Evolutionary conservation across 2,888 invertebrate species (phyloP).

Genomic region (Plagiodera versicolora): DNA sequence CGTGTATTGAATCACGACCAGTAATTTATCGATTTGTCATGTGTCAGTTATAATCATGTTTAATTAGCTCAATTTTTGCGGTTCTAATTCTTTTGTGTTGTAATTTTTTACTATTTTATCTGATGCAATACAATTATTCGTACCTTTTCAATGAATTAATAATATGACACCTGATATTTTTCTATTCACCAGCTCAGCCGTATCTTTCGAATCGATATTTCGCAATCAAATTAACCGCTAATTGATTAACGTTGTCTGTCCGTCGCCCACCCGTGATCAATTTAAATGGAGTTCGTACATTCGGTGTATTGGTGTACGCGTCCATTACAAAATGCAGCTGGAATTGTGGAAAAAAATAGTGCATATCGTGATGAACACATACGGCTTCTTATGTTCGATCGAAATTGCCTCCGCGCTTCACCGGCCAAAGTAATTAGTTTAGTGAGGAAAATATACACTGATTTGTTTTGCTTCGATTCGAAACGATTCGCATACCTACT

Average conservation of each 20-base stretch:
- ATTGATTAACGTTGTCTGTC: background rate
- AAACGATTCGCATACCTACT: background rate
- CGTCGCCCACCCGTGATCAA: background rate
- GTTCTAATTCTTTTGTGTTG: no score
- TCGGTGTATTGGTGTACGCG: background rate
- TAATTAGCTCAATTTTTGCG: no score
- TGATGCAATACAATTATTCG: no score
- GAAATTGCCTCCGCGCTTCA: background rate
- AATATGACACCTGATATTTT: no score
- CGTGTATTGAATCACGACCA: no score
- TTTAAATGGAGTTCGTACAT: background rate
- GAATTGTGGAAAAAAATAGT: background rate
- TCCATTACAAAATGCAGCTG: background rate
- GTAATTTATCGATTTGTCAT: no score
- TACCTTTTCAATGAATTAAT: no score
- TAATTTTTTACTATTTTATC: no score
- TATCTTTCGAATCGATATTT: background rate
- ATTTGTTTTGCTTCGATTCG: background rate
- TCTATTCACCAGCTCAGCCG: no score
- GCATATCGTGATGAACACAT: background rate
- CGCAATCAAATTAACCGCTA: background rate
- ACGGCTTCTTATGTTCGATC: constrained; percentile 1
- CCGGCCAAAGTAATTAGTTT: background rate
- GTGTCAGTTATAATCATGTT: no score
- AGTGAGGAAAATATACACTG: background rate